Percentiles rank a stretch among this genome's conserved stretches.
Conservation (phyloP, 2,113 vertebrate species). For the Chaetops frenatus region DNA sequence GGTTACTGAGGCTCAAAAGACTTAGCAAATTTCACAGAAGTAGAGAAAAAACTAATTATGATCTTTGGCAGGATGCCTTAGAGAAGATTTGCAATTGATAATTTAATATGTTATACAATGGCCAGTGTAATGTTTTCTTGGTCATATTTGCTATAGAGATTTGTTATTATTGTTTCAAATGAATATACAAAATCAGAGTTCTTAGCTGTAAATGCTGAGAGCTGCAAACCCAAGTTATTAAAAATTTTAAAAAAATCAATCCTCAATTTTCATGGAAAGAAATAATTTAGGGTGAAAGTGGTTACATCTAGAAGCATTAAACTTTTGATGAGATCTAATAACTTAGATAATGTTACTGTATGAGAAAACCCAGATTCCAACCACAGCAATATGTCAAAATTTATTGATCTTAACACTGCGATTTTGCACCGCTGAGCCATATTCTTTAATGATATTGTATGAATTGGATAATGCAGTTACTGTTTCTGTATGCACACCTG, state of each 20-base stretch:
- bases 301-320: not conserved
- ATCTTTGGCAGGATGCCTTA: not conserved
- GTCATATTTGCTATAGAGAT: not conserved
- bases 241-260: not conserved
- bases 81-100: not conserved
- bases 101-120: not conserved
- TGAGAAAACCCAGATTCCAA: not conserved
- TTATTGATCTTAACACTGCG: not conserved
- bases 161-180: not conserved
- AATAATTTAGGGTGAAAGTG: not conserved
- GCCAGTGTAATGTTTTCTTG: not conserved
- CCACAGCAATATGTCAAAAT: not conserved
- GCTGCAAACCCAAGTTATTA: not conserved
- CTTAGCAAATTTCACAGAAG: not conserved
- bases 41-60: not conserved
- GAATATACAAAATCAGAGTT: not conserved
- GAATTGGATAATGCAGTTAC: not conserved
- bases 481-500: not conserved
- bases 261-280: not conserved
- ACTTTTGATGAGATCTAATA: not conserved
- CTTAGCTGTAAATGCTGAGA: not conserved
- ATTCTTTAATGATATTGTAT: not conserved
- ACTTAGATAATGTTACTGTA: not conserved
- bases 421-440: not conserved
- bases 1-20: not conserved